phyloP scores from a whole-genome alignment of 2,797 vertebrate species.

The Emys orbicularis region DNA sequence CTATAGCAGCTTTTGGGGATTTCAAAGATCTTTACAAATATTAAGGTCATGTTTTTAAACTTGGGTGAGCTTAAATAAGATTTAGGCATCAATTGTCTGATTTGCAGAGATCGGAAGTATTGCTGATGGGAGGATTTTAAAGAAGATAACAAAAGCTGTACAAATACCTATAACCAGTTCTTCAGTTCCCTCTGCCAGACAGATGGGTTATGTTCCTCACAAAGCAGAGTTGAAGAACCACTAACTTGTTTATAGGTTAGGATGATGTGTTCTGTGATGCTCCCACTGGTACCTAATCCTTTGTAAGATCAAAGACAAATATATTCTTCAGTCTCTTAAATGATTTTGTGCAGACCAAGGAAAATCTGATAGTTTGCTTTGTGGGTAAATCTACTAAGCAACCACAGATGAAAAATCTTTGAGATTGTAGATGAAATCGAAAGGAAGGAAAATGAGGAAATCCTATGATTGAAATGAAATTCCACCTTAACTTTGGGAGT shows the following conservation, averaged over 20 bases:
- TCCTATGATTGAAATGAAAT: background rate
- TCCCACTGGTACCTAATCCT: background rate
- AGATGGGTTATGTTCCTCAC: background rate
- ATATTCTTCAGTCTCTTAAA: background rate
- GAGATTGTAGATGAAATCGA: background rate
- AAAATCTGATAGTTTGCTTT: background rate
- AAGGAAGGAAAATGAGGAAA: background rate
- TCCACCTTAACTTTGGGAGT: background rate
- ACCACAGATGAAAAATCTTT: background rate
- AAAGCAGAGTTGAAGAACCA: background rate
- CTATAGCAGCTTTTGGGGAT: background rate
- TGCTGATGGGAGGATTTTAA: background rate
- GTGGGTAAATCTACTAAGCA: rapidly evolving
- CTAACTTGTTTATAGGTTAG: background rate
- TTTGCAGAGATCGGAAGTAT: background rate
- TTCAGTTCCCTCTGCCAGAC: background rate
- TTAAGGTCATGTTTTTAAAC: background rate
- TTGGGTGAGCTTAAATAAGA: background rate
- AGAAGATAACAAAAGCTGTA: background rate
- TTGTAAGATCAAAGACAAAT: background rate
- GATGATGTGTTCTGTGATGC: background rate
- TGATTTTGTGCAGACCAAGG: background rate
- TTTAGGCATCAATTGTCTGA: background rate
- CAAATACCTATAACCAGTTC: background rate
- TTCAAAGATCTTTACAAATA: background rate